Percentiles rank a stretch among this genome's conserved stretches.
phyloP scores from a whole-genome alignment of 2,888 invertebrate species.

The Cyclophora punctaria region DNA sequence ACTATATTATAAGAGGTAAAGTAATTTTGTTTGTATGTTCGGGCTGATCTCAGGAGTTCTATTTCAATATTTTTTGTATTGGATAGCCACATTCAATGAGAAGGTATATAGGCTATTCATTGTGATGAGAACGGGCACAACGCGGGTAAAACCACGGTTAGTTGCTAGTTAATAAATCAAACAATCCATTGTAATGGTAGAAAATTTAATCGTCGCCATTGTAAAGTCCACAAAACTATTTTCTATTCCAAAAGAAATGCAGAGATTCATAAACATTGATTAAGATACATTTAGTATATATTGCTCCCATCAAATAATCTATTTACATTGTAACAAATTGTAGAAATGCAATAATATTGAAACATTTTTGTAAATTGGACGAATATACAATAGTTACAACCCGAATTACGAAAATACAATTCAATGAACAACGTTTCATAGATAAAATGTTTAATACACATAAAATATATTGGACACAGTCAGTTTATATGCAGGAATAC shows the following conservation, averaged over 20 bases:
- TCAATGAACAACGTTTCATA: neutral
- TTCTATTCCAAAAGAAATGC: constrained; percentile 61
- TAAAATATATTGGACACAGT: neutral
- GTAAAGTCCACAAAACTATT: constrained; percentile 55
- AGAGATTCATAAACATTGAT: constrained; percentile 65
- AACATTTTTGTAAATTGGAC: constrained; percentile 58
- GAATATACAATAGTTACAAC: constrained; percentile 49
- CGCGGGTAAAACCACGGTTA: too few species aligned
- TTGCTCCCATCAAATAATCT: constrained; percentile 52
- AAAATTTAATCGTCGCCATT: constrained; percentile 63
- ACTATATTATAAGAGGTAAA: too few species aligned
- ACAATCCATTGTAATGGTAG: constrained; percentile 32
- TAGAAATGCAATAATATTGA: constrained; percentile 49
- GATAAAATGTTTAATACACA: neutral
- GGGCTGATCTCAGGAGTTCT: too few species aligned
- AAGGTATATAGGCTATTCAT: too few species aligned
- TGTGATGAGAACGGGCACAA: too few species aligned
- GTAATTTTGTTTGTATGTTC: too few species aligned
- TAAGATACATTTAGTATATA: constrained; percentile 9
- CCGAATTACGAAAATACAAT: constrained; percentile 48
- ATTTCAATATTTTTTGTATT: too few species aligned
- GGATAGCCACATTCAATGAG: too few species aligned
- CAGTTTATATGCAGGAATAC: neutral
- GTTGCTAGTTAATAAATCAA: constrained; percentile 16
- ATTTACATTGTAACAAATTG: constrained; percentile 36